Conservation (phyloP, 2,113 vertebrate species). For the Pterocles gutturalis region DNA sequence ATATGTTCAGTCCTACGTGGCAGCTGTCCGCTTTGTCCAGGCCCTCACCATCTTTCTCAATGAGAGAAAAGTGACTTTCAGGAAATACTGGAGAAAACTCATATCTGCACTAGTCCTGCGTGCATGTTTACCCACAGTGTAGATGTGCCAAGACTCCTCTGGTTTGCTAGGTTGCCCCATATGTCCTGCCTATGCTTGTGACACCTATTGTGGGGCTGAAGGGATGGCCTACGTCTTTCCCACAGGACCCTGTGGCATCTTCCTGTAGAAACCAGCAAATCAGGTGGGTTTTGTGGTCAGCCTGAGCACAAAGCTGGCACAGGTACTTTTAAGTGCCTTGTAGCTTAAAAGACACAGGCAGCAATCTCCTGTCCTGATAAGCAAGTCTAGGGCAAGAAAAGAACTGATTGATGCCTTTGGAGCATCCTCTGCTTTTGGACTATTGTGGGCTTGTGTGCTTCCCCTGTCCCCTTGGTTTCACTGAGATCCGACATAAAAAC, state of each 20-base stretch:
- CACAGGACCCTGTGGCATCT: neutral
- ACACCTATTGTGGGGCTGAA: neutral
- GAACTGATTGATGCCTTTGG: neutral
- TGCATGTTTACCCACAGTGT: neutral
- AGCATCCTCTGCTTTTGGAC: neutral
- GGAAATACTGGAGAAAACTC: neutral
- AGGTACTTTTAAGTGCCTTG: neutral
- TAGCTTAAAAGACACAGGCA: neutral
- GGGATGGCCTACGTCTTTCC: neutral
- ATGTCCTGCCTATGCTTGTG: neutral
- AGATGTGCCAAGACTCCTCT: neutral
- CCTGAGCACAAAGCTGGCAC: neutral
- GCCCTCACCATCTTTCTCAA: neutral
- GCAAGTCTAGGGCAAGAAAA: neutral
- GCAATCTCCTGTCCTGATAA: neutral
- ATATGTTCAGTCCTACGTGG: neutral
- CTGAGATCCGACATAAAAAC: neutral
- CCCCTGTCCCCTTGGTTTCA: neutral
- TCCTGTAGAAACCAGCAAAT: neutral
- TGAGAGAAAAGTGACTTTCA: neutral
- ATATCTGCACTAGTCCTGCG: neutral
- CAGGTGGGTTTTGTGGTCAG: neutral
- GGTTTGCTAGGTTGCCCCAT: neutral
- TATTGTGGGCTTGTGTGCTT: neutral
- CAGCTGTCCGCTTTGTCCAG: neutral